phyloP scores from a whole-genome alignment of 2,113 vertebrate genomes.

The Hydrolagus affinis region DNA sequence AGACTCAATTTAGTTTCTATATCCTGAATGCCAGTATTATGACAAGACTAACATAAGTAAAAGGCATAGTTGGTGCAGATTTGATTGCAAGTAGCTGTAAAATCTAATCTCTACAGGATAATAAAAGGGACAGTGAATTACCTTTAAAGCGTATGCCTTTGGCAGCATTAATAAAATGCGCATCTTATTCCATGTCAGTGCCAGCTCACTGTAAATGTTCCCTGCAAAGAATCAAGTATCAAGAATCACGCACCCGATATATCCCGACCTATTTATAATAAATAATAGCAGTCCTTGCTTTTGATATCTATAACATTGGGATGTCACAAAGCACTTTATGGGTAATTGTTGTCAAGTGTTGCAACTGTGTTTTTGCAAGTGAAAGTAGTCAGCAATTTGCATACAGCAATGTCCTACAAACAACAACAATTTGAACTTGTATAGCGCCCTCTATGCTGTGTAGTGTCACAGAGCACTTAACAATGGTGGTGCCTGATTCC shows the following conservation, averaged over 20 bases:
- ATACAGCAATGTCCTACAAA: too few species aligned
- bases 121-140: conserved; percentile 4
- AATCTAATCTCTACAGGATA: conserved; percentile 8
- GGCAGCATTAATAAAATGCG: conserved; percentile 19
- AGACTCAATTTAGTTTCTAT: not conserved
- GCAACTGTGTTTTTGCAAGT: too few species aligned
- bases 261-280: not conserved
- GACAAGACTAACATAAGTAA: not conserved
- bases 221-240: not conserved
- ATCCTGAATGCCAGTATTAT: not conserved
- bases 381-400: too few species aligned
- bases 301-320: too few species aligned
- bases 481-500: too few species aligned
- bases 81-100: not conserved
- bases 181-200: not conserved
- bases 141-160: not conserved
- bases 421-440: too few species aligned
- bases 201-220: not conserved
- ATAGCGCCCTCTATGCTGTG: too few species aligned
- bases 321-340: too few species aligned
- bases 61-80: not conserved
- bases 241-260: not conserved
- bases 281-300: too few species aligned
- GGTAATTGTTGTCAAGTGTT: too few species aligned
- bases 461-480: too few species aligned